Evolutionary conservation across 1,140 invertebrate species (phyloP), one percentile per base, ranked within the genome.

Genomic region (Drosophila eugracilis): DNA sequence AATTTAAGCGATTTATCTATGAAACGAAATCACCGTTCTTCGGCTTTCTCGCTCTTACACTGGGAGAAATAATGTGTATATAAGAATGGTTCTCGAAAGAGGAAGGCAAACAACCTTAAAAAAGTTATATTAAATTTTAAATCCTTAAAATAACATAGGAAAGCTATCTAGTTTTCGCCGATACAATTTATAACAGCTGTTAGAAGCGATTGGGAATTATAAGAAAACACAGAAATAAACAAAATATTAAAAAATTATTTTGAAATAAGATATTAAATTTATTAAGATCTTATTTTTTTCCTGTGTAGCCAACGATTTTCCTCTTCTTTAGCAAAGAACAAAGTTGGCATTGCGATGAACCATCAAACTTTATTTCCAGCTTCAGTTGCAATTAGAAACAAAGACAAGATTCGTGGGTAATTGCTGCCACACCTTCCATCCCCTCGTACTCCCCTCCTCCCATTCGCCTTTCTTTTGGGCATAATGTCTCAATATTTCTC

Each of bases 1-100:
- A 90, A 90, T 90, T 90, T 90, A 90, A 88, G 88, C 81, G 83
- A 75, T 88, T 90, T 90, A 90, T 90, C 81, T 90, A 86, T 83
- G 81, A 90, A 90, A 90, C 71, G 75, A 83, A 90, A 90, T 90
- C 86, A 90, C 60, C 78, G 88, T 72, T 88, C 67, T 53, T 15
- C 47, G 57, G 60, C 75, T 69, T 74, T 74, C 80, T 72, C 48
- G 39, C 17, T 26, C 36, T 12, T 34, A 55, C 39, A 70, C 60
- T 6, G 22, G 1, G 1, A 9, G 9, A 36, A 60, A 28, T n/a
- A 5, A 1, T 10, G n/a, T n/a, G n/a, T n/a, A n/a, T n/a, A n/a
- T 17, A 0, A 3, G 6, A 32, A 45, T 12, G 3, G 2, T 12
- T 30, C 6, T 17, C 14, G 9, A 39, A 15, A 17, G 6, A 7